These are phyloP conservation scores for Ormyrus nitidulus DNA, from an alignment of 2,888 invertebrate species.

Conservation along the genomic window DNA sequence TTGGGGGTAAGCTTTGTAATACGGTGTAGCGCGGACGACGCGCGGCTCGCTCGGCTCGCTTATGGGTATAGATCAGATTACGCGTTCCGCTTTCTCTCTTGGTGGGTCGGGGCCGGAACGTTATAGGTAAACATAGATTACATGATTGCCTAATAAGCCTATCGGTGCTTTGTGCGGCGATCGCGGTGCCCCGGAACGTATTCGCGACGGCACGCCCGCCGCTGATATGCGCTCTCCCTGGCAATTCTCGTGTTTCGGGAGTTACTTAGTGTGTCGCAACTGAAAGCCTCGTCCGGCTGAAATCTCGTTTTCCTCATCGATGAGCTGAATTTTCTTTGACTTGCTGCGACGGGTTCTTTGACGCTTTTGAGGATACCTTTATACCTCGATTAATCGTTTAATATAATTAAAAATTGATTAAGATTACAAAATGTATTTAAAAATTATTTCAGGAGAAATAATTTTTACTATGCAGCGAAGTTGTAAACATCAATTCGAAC, in stretches of 20 bases:
- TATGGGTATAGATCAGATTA: conserved; percentile 42
- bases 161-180: conserved; percentile 59
- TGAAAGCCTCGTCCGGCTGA: no score
- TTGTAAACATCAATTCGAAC: not conserved
- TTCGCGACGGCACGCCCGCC: conserved; percentile 28
- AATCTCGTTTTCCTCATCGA: conserved; percentile 19
- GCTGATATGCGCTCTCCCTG: conserved; percentile 25
- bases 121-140: conserved; percentile 59
- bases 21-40: not conserved
- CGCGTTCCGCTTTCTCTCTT: conserved; percentile 27
- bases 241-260: conserved; percentile 3
- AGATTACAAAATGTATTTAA: no score
- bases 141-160: conserved; percentile 66
- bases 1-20: conserved; percentile 52
- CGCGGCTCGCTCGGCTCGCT: not conserved
- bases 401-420: no score
- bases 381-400: no score
- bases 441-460: no score
- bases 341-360: no score
- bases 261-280: conserved; percentile 22
- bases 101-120: not conserved
- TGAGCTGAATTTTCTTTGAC: conserved; percentile 3
- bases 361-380: no score
- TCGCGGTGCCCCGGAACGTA: conserved; percentile 27
- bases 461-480: no score